Evolutionary conservation across 2,113 vertebrate species (phyloP).

Genomic region (Sarotherodon lohbergeri): DNA sequence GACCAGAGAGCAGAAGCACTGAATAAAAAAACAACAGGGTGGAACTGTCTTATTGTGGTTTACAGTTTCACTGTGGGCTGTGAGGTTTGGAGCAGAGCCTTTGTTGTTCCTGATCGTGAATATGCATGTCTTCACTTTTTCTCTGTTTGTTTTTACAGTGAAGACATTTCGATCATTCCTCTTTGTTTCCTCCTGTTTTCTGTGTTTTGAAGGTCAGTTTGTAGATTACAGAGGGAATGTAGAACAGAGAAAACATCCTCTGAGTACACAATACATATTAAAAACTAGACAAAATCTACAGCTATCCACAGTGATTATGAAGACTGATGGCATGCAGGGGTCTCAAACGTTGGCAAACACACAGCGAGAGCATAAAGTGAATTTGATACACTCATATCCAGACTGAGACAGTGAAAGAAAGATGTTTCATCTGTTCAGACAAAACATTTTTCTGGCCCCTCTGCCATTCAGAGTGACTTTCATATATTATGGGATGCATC

Average conservation of each 20-base stretch:
- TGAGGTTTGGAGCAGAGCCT: background rate
- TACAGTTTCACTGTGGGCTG: background rate
- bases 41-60: conserved; percentile 9
- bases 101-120: background rate
- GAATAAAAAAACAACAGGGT: conserved; percentile 22
- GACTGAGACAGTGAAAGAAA: background rate
- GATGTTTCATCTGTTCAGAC: background rate
- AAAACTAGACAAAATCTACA: background rate
- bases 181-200: background rate
- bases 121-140: background rate
- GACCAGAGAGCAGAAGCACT: background rate
- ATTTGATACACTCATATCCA: background rate
- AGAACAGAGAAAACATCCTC: background rate
- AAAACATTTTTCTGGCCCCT: background rate
- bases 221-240: background rate
- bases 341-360: background rate
- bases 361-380: background rate
- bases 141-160: background rate
- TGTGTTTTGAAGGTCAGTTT: background rate
- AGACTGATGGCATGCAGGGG: background rate
- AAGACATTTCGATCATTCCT: background rate
- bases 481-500: background rate
- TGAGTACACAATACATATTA: background rate
- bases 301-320: background rate
- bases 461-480: background rate